Evolutionary conservation across 2,113 vertebrate species (phyloP).

Genomic region (Dasyprocta punctata): DNA sequence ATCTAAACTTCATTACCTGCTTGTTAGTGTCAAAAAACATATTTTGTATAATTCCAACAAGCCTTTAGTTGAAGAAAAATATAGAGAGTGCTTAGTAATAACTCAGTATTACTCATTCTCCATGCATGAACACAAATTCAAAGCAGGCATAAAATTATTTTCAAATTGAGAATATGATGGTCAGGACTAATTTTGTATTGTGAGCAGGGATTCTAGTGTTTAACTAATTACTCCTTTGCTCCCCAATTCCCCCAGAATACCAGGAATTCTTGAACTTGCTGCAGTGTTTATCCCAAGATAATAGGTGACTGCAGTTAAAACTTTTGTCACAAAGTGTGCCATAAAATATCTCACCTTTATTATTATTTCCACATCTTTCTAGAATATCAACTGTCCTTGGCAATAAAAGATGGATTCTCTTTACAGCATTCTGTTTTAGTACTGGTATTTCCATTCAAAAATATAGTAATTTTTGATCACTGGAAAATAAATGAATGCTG

Average conservation of each 20-base stretch:
- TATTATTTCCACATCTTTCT: background rate
- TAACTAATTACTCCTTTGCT: background rate
- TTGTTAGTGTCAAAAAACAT: background rate
- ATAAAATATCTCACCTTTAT: background rate
- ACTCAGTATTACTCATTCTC: background rate
- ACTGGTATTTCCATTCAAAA: background rate
- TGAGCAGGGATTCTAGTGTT: background rate
- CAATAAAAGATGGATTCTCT: background rate
- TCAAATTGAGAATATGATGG: background rate
- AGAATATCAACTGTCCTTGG: background rate
- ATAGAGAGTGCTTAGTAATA: background rate
- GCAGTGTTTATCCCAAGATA: background rate
- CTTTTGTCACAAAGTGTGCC: background rate
- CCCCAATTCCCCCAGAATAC: background rate
- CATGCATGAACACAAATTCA: background rate
- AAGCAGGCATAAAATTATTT: background rate
- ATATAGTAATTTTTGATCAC: background rate
- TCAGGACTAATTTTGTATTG: background rate
- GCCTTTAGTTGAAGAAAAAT: background rate
- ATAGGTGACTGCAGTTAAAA: background rate
- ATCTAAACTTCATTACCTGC: background rate
- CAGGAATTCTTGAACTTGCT: background rate
- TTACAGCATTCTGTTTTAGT: background rate
- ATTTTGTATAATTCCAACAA: background rate
- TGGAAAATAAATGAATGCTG: background rate